Evolutionary conservation across 2,888 invertebrate genomes (phyloP).

Genomic region (Drosophila mimica): DNA sequence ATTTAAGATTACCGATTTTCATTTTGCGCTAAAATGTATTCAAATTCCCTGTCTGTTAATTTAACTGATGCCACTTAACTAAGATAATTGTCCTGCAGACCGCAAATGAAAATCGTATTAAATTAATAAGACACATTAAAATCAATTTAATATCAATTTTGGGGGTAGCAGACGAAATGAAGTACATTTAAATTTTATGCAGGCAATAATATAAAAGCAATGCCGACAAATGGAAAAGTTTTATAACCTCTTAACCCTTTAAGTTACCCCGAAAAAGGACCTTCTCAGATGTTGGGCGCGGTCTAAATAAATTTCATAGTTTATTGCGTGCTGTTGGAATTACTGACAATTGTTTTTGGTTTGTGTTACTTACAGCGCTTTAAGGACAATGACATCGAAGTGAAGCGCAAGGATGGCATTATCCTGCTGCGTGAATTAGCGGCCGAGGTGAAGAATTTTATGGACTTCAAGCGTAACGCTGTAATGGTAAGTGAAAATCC

Average conservation of each 20-base stretch:
- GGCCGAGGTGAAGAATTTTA: constrained; percentile 95
- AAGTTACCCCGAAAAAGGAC: background rate
- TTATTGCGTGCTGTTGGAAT: constrained; percentile 48
- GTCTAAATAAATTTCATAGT: constrained; percentile 61
- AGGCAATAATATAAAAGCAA: constrained; percentile 7
- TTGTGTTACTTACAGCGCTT: constrained; percentile 88
- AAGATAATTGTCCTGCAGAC: background rate
- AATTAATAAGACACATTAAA: background rate
- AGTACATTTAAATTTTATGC: background rate
- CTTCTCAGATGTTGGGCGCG: constrained; percentile 19
- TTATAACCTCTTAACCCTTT: constrained; percentile 43
- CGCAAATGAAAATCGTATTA: background rate
- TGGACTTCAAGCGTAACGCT: constrained; percentile 96
- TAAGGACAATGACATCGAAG: constrained; percentile 91
- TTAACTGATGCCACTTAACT: background rate
- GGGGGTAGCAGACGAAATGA: background rate
- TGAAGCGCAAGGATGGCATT: constrained; percentile 93
- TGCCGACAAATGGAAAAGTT: constrained; percentile 57
- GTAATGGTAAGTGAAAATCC: constrained; percentile 90
- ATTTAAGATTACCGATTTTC: background rate
- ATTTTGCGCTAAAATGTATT: background rate
- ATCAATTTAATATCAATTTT: background rate
- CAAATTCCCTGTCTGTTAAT: background rate
- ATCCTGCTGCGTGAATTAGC: constrained; percentile 94
- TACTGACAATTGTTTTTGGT: constrained; percentile 51